Conservation (phyloP, 1,140 invertebrate species). For the Frieseomelitta varia region DNA sequence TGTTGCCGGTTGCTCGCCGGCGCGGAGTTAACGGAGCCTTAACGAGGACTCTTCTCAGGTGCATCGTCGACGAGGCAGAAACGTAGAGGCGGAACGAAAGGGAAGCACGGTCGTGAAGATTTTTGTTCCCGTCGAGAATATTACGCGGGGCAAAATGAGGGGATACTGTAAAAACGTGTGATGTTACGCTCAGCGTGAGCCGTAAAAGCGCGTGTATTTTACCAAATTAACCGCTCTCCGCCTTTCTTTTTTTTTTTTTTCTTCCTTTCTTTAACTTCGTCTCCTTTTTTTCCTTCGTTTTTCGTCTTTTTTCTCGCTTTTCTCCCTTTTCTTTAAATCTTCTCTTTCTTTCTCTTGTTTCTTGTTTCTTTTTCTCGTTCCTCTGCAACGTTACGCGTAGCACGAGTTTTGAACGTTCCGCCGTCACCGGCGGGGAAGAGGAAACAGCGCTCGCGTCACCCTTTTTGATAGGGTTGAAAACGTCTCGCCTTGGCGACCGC, state of each 20-base stretch:
- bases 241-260: slow-evolving; percentile 23
- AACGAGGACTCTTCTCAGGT: slow-evolving; percentile 59
- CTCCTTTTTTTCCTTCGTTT: slow-evolving; percentile 1
- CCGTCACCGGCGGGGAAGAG: too few relatives aligned
- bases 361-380: not conserved
- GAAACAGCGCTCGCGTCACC: not conserved
- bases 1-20: slow-evolving; percentile 27
- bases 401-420: not conserved
- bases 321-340: not conserved
- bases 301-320: not conserved
- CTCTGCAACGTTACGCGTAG: not conserved
- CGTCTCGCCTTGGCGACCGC: not conserved
- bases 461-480: not conserved
- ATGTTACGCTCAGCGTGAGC: slow-evolving; percentile 53
- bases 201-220: slow-evolving; percentile 50
- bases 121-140: slow-evolving; percentile 49
- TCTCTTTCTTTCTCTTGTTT: slow-evolving; percentile 4
- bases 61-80: slow-evolving; percentile 48
- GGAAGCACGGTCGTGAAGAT: slow-evolving; percentile 34
- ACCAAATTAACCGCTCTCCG: slow-evolving; percentile 45
- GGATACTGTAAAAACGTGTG: slow-evolving; percentile 55
- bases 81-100: slow-evolving; percentile 36
- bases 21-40: slow-evolving; percentile 61
- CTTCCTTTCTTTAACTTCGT: slow-evolving; percentile 8
- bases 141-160: slow-evolving; percentile 48